Evolutionary conservation across 2,888 invertebrate genomes (phyloP), one percentile per base, ranked within the genome.

Genomic region (Tetrapedia diversipes): DNA sequence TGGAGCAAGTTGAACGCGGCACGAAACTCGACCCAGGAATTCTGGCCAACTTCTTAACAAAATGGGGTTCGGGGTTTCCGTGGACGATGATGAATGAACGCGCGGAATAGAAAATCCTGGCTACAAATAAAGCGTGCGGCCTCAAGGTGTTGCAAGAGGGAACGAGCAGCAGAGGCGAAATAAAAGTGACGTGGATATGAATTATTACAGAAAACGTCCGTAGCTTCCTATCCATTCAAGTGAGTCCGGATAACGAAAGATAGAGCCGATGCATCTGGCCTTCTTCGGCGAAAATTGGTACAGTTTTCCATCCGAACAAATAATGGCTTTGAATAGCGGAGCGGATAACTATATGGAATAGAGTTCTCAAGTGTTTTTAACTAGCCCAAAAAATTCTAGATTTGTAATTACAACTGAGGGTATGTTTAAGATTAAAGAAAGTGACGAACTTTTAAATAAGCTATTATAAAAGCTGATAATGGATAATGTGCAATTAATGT

Each of bases 31-130:
- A 49, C 61, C 49, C 22, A 16, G 29, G 14, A 7, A 34, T 24
- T 53, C 54, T 37, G 24, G 47, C 32, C 34, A 77, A 24, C 41
- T 63, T 11, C 61, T 59, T 63, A 59, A 11, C 29, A 24, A 71
- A 63, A 71, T 63, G 37, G 29, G 34, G n/a, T n/a, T 54, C 32
- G 8, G 22, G 57, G 8, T 22, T 41, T 34, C 37, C 47, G n/a
- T 37, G 66, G 77, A 85, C 84, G 85, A 86, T 86, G 86, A 87
- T 83, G 86, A 83, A 86, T 87, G 86, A 78, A 79, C 79, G 61
- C 63, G 69, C 72, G 76, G 81, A 86, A 86, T 83, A 79, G 83
- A 85, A 84, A 85, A 86, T 86, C 86, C 86, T 84, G 79, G 83
- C 71, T 77, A 69, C 72, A 61, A 74, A 81, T 80, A 74, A 78